Conservation (phyloP, 2,888 invertebrate genomes). For the Volucella zonaria region DNA sequence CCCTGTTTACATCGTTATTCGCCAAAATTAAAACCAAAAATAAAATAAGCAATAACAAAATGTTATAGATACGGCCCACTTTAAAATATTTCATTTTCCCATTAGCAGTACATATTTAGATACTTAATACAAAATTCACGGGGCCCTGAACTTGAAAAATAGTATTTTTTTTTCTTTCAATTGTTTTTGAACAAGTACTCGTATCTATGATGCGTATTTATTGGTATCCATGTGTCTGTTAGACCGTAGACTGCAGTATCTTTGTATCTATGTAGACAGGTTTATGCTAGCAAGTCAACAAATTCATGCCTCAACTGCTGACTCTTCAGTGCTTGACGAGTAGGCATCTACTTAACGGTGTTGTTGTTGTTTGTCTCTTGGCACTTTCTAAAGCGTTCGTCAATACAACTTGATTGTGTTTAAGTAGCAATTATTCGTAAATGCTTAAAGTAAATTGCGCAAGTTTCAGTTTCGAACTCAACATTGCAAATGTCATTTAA, state of each 20-base stretch:
- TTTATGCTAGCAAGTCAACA: background rate
- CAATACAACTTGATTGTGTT: slow-evolving; percentile 8
- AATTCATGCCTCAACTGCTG: slow-evolving; percentile 2
- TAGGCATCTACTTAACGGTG: slow-evolving; percentile 11
- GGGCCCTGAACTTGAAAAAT: slow-evolving; percentile 60
- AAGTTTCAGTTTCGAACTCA: slow-evolving; percentile 8
- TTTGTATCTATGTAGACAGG: background rate
- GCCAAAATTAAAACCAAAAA: background rate
- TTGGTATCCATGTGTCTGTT: background rate
- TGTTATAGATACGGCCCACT: background rate
- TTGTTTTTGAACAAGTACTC: background rate
- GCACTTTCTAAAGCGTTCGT: slow-evolving; percentile 21
- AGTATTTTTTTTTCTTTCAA: slow-evolving; percentile 8
- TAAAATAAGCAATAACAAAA: background rate
- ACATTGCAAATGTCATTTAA: slow-evolving; percentile 37
- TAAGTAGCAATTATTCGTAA: slow-evolving; percentile 10
- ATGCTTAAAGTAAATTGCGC: background rate
- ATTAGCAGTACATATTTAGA: slow-evolving; percentile 33
- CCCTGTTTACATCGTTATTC: no score
- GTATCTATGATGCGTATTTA: no score
- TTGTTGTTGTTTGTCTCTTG: background rate
- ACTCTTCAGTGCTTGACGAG: slow-evolving; percentile 20
- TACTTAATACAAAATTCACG: slow-evolving; percentile 5
- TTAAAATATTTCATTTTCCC: slow-evolving; percentile 1
- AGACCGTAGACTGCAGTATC: background rate